These are phyloP conservation scores for Heteractis magnifica DNA, from an alignment of 92 coral and sea anemone genomes.

Conservation along the genomic window DNA sequence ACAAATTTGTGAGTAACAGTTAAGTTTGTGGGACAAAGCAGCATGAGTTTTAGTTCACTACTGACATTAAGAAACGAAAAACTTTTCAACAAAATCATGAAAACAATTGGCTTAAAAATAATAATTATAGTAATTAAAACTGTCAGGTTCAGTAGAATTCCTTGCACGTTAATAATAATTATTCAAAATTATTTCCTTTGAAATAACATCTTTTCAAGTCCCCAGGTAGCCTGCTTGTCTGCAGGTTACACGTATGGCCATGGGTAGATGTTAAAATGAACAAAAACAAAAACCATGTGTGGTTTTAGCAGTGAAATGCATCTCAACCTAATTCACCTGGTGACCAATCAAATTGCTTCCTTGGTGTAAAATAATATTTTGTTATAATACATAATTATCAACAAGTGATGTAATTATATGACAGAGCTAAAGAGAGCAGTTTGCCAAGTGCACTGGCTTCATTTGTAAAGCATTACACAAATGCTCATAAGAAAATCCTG, in stretches of 20 bases:
- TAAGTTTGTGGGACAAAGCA: too few species aligned
- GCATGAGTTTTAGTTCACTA: too few species aligned
- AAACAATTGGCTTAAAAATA: too few species aligned
- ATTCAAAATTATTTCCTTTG: neutral
- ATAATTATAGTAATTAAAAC: too few species aligned
- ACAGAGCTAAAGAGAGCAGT: neutral
- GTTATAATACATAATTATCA: neutral
- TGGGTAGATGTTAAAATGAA: neutral
- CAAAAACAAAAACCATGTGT: neutral
- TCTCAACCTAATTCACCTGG: neutral
- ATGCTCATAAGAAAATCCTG: neutral
- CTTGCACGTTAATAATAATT: neutral
- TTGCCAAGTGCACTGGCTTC: neutral
- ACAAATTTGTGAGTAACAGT: too few species aligned
- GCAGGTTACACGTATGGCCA: neutral
- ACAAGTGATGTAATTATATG: neutral
- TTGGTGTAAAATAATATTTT: neutral
- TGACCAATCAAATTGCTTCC: neutral
- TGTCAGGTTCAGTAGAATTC: neutral
- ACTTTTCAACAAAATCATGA: too few species aligned
- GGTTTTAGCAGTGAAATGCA: neutral
- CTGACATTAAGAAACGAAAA: too few species aligned
- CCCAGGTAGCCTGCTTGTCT: neutral
- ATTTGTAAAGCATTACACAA: neutral
- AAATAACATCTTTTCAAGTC: too few species aligned